Base-by-base conservation (phyloP, 2,888 invertebrate genomes). In the Odontocolon sp. region DNA sequence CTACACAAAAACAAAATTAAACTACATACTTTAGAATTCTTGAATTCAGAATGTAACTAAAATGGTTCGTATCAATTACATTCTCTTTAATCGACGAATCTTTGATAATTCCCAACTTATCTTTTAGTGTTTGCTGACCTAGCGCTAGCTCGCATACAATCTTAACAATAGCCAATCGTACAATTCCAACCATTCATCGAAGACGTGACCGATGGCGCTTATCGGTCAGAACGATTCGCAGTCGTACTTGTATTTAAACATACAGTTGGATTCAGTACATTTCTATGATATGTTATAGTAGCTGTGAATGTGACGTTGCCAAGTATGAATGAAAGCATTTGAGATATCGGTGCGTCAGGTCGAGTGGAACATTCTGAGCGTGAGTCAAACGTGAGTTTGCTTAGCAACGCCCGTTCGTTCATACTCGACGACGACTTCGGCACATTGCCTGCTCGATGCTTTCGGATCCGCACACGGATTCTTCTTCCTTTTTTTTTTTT, bases 321-420 rank as follows among this genome's bases (percentile, higher is more conserved):
- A 6, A 54, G 66, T 57, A 66, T 71, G 69, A 70, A 70, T 75
- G 69, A 21, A 36, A 54, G 45, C 23, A 38, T 8, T 33, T 21
- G 61, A 68, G 61, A 68, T 45, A 56, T 52, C 18, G 14, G 18
- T 38, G 38, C 23, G 52, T 40, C 33, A 40, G 45, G 31, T 21
- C 28, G 6, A 21, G 9, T 40, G 42, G 54, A 67, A 42, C 42
- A 21, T 45, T 63, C 36, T 26, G 1, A 36, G 52, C 52, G 57
- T 78, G 73, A 78, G 74, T 78, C 79, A 79, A 79, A 63, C 75
- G 74, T 52, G 70, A 61, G 59, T 78, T 79, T 76, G 79, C 81
- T 77, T 79, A 79, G 81, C 78, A 81, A 81, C 80, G 71, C 76
- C 66, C 52, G 33, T 50, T 57, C 69, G 68, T 63, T 50, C 61